phyloP scores from a whole-genome alignment of 35 echinoderm and acorn worm genomes.

The Heliocidaris erythrogramma region DNA sequence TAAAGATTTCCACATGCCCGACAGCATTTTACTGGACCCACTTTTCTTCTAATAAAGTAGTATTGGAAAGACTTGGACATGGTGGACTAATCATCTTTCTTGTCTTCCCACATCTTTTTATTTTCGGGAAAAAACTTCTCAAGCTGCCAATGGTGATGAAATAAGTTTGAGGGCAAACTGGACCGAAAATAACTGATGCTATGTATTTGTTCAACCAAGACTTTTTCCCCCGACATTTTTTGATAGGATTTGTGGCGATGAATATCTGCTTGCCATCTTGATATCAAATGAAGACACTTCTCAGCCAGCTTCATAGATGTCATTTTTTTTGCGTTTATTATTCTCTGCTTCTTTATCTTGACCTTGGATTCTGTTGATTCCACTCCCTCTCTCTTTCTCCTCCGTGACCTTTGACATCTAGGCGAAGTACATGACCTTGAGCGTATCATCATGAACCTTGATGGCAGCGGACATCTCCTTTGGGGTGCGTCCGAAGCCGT shows the following conservation, averaged over 20 bases:
- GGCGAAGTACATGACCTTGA: conserved; percentile 97
- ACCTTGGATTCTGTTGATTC: background rate
- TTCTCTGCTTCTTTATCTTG: background rate
- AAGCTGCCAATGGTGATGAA: too few relatives aligned
- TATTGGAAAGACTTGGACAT: too few relatives aligned
- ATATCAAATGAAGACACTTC: background rate
- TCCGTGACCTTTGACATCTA: conserved; percentile 44
- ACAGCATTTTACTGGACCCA: too few relatives aligned
- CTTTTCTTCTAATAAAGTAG: too few relatives aligned
- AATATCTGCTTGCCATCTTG: background rate
- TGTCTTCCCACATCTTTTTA: too few relatives aligned
- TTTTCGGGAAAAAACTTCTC: too few relatives aligned
- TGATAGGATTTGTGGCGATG: background rate
- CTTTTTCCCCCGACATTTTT: background rate
- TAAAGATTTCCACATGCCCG: too few relatives aligned
- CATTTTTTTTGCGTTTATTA: background rate
- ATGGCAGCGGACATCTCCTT: conserved; percentile 90
- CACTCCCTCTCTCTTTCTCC: background rate
- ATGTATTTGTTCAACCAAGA: background rate
- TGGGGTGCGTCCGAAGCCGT: conserved; percentile 69
- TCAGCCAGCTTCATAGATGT: background rate
- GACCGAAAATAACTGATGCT: too few relatives aligned
- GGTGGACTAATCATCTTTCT: too few relatives aligned
- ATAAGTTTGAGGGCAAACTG: too few relatives aligned
- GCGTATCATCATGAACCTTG: conserved; percentile 87